Conservation (phyloP, 2,113 vertebrate species). For the Labrus mixtus region DNA sequence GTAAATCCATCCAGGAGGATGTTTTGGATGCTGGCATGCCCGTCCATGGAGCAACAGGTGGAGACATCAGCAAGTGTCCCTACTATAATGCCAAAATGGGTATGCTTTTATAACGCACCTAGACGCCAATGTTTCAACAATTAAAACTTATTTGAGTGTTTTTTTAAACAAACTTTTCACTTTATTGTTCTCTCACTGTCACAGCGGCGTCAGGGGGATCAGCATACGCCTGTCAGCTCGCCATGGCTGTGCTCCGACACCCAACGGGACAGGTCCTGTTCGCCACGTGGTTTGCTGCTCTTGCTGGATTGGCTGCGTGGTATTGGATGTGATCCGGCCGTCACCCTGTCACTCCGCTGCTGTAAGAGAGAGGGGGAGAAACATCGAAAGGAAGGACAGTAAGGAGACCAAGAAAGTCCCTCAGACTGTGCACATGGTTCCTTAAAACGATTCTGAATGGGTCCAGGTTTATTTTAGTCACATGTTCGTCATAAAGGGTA, state of each 20-base stretch:
- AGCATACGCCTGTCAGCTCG: conserved; percentile 79
- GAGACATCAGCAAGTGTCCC: conserved; percentile 92
- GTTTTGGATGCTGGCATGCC: conserved; percentile 83
- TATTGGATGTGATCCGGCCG: conserved; percentile 88
- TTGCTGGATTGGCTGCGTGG: conserved; percentile 89
- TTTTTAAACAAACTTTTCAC: background rate
- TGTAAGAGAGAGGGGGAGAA: conserved; percentile 15
- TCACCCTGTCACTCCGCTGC: conserved; percentile 25
- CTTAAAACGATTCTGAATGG: conserved; percentile 7
- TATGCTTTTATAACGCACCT: conserved; percentile 55
- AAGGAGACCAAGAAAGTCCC: conserved; percentile 20
- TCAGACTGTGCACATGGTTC: conserved; percentile 6
- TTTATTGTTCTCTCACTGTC: conserved; percentile 21
- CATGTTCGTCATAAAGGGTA: conserved; percentile 2
- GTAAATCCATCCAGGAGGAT: conserved; percentile 84
- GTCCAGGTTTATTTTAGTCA: conserved; percentile 28
- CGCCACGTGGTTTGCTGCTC: conserved; percentile 85
- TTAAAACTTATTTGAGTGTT: background rate
- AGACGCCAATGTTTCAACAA: background rate
- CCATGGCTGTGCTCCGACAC: conserved; percentile 82
- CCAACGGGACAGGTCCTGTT: conserved; percentile 89
- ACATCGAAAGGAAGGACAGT: background rate
- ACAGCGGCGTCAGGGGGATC: conserved; percentile 81
- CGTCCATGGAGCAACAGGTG: conserved; percentile 85
- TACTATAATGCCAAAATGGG: conserved; percentile 89